These are phyloP conservation scores for Galleria mellonella DNA, from an alignment of 1,140 invertebrate genomes.

Conservation along the genomic window DNA sequence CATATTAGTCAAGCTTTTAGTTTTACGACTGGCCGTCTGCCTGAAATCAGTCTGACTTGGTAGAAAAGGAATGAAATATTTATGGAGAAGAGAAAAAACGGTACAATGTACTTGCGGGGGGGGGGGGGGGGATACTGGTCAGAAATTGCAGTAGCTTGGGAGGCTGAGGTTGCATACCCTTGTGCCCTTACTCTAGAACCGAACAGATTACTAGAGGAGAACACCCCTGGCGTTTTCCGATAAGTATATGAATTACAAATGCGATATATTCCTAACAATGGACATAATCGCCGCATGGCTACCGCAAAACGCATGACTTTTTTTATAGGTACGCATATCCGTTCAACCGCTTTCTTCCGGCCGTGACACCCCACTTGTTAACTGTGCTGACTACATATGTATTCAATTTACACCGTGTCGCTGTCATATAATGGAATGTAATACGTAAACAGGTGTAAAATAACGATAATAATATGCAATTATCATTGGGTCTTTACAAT, in stretches of 20 bases:
- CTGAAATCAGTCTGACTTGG: no score
- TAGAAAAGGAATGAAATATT: no score
- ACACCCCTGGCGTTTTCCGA: neutral
- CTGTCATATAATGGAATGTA: constrained; percentile 6
- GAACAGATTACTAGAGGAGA: no score
- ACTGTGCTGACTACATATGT: constrained; percentile 32
- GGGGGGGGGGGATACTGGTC: no score
- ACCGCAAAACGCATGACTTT: constrained; percentile 7
- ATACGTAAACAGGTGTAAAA: neutral
- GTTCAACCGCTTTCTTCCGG: constrained; percentile 28
- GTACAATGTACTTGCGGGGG: no score
- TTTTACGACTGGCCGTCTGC: no score
- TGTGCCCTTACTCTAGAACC: no score
- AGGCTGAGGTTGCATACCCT: no score
- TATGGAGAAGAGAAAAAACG: no score
- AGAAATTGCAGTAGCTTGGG: no score
- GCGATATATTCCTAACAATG: neutral
- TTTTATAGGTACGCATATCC: neutral
- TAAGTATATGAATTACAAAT: neutral
- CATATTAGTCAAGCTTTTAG: no score
- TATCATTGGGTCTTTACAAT: neutral
- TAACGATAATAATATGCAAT: neutral
- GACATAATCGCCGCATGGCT: no score
- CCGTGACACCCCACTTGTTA: constrained; percentile 51
- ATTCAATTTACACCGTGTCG: constrained; percentile 28